Percentiles rank a stretch among this genome's conserved stretches.
Conservation (phyloP, 1,140 invertebrate genomes). For the Calliopsis andreniformis region DNA sequence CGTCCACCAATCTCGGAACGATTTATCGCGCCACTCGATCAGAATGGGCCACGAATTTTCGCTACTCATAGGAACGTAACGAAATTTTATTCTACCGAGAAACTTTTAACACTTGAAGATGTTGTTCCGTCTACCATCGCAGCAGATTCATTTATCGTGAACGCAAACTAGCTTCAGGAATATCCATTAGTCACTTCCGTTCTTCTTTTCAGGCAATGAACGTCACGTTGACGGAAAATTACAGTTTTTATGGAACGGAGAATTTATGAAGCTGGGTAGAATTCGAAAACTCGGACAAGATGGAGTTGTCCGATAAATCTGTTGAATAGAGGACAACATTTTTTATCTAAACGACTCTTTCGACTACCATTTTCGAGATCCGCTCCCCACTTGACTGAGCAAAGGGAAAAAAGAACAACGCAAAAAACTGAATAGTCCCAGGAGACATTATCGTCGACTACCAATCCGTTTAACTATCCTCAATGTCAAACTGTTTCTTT, state of each 20-base stretch:
- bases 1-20: not conserved
- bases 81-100: no score
- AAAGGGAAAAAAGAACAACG: not conserved
- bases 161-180: no score
- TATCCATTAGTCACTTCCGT: conserved; percentile 1
- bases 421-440: conserved; percentile 1
- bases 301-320: conserved; percentile 27
- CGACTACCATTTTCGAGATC: not conserved
- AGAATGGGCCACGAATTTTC: conserved; percentile 13
- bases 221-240: conserved; percentile 14
- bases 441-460: not conserved
- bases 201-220: conserved; percentile 10
- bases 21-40: conserved; percentile 30
- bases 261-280: conserved; percentile 16
- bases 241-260: not conserved
- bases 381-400: not conserved
- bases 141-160: not conserved
- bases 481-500: no score
- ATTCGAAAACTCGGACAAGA: not conserved
- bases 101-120: no score
- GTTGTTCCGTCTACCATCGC: no score
- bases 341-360: conserved; percentile 28
- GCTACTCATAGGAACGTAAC: no score
- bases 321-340: conserved; percentile 14
- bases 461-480: no score